A percentile compares a stretch with the other conserved stretches of the same genome.
phyloP scores from a whole-genome alignment of 30 jellyfish, hydroid and myxozoan genomes.

The Mastigias papua region DNA sequence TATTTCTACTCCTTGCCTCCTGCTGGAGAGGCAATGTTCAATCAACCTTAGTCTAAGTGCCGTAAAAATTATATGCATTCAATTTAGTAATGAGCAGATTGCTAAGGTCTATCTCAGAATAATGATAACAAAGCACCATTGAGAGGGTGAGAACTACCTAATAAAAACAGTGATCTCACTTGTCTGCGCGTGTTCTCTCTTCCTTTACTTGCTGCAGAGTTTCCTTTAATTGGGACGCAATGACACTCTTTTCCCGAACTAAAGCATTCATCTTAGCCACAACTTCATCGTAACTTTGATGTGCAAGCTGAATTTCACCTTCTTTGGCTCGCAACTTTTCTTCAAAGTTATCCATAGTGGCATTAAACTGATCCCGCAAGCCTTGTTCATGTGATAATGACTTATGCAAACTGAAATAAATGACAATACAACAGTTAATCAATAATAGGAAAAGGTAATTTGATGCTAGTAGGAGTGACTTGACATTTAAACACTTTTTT shows the following conservation, averaged over 20 bases:
- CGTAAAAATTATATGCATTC: too few relatives aligned
- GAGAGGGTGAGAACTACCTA: too few relatives aligned
- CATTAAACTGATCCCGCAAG: constrained; percentile 88
- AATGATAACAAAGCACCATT: too few relatives aligned
- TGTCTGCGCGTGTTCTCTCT: constrained; percentile 76
- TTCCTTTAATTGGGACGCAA: constrained; percentile 87
- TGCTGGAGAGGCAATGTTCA: too few relatives aligned
- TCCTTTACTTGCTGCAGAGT: constrained; percentile 65
- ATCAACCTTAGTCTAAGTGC: too few relatives aligned
- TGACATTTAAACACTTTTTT: too few relatives aligned
- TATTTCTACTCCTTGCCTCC: too few relatives aligned
- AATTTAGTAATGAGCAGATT: too few relatives aligned
- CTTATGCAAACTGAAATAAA: constrained; percentile 76
- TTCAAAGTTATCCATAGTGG: constrained; percentile 93
- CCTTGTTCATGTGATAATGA: constrained; percentile 88
- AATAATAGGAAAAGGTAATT: too few relatives aligned
- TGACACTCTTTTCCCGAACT: constrained; percentile 80
- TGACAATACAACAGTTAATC: background rate
- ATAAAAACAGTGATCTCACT: too few relatives aligned
- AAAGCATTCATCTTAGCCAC: constrained; percentile 73
- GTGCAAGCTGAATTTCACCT: constrained; percentile 75
- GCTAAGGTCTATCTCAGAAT: too few relatives aligned
- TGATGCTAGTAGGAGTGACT: too few relatives aligned
- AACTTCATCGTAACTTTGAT: constrained; percentile 82
- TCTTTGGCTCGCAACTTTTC: constrained; percentile 76